Evolutionary conservation across 2,797 vertebrate species (phyloP).

Genomic region (Lutjanus campechanus): DNA sequence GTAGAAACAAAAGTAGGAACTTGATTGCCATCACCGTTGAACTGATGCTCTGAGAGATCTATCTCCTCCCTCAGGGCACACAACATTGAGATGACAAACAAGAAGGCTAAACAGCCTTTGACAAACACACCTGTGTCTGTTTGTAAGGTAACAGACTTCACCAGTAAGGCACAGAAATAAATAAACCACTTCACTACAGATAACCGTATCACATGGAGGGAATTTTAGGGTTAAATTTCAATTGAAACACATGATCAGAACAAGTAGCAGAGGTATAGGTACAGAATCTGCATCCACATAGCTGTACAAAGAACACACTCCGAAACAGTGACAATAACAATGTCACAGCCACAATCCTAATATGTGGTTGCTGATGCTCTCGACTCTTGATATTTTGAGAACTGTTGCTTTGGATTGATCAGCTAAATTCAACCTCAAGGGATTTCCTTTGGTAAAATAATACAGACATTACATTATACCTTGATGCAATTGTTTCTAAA

Average conservation of each 20-base stretch:
- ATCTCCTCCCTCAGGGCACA: slow-evolving; percentile 8
- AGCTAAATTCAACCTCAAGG: neutral
- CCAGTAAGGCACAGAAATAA: neutral
- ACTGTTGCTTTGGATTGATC: neutral
- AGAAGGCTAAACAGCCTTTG: slow-evolving; percentile 21
- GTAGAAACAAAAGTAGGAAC: neutral
- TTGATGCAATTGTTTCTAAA: neutral
- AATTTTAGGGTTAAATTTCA: neutral
- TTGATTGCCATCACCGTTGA: neutral
- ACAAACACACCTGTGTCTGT: slow-evolving; percentile 42
- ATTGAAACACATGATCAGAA: neutral
- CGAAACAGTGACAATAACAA: neutral
- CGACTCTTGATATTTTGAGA: neutral
- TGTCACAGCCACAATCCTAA: neutral
- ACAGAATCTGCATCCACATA: neutral
- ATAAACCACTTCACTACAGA: neutral
- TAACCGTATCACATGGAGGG: too few species aligned
- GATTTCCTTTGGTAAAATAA: neutral
- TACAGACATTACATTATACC: neutral
- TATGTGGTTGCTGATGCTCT: neutral
- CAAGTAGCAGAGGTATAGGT: too few species aligned
- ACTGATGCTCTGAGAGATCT: neutral
- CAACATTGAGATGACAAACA: slow-evolving; percentile 11
- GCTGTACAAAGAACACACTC: neutral
- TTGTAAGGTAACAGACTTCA: neutral